Conservation (phyloP, 2,888 invertebrate species). For the Sclerodermus sp. region DNA sequence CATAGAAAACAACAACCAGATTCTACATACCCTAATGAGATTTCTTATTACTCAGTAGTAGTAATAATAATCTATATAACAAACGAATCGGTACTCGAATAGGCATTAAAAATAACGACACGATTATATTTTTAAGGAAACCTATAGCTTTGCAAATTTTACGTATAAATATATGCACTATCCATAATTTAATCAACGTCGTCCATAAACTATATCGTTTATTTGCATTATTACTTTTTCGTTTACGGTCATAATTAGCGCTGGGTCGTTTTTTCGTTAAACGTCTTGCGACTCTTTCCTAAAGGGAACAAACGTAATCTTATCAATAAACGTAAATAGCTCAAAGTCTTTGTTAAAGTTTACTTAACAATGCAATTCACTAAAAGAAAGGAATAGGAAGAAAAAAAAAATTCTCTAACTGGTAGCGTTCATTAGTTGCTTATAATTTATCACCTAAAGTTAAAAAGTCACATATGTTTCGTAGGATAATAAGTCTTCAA, state of each 20-base stretch:
- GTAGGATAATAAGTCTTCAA: too few species aligned
- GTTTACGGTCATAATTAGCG: too few species aligned
- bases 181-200: constrained; percentile 42
- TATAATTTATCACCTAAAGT: too few species aligned
- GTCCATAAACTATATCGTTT: constrained; percentile 42
- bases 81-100: constrained; percentile 38
- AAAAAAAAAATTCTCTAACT: too few species aligned
- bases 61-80: constrained; percentile 34
- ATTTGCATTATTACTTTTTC: constrained; percentile 15
- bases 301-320: constrained; percentile 46
- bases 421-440: too few species aligned
- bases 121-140: constrained; percentile 34
- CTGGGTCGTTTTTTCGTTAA: constrained; percentile 23
- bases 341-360: too few species aligned
- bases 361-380: too few species aligned
- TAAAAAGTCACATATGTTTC: too few species aligned
- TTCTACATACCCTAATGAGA: constrained; percentile 20
- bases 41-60: constrained; percentile 28
- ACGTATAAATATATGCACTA: constrained; percentile 35
- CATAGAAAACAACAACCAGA: too few species aligned
- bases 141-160: constrained; percentile 32
- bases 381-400: too few species aligned
- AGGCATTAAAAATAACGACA: constrained; percentile 38
- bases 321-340: too few species aligned
- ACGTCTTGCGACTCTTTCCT: constrained; percentile 38